Base-by-base conservation (phyloP, 2,113 vertebrate species). In the Orientallactaga bullata region DNA sequence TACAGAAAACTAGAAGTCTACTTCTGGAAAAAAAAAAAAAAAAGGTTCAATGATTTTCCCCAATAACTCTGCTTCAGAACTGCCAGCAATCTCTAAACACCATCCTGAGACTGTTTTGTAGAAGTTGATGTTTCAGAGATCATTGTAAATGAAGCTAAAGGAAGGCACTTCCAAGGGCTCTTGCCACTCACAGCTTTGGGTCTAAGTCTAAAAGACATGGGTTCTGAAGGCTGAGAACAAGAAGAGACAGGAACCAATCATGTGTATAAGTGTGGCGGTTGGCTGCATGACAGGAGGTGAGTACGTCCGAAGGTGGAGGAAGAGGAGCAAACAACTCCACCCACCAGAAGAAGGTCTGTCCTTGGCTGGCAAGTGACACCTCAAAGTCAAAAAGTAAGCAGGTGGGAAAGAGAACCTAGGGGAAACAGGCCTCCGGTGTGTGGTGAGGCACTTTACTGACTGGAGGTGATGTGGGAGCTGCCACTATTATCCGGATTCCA, bases 151-250 rank as follows among this genome's bases (percentile, higher is more conserved):
- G 16, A 58, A 77, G 32, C 66, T 66, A n/a, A 72, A 87, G 51
- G 16, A 58, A 77, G 32, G 84, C 85, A 79, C 42, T 47, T 47
- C 8, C 42, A 47, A 47, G 42, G 42, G 42, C 42, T 47, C 42
- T 47, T 55, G 55, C 55, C 7, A 16, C 55, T 16, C 55, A 6
- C 12, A n/a, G 55, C 55, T 15, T 3, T n/a, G 28, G 82, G n/a
- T 68, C 65, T 96, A 17, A 66, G 80, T 87, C 91, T 51, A 91
- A 91, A 23, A 61, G 58, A 92, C 55, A 82, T 73, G 79, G 71
- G 69, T 37, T 17, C 24, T 63, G 72, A 51, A 18, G 15, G 37
- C 78, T 26, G 81, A 76, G 47, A 66, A 63, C 1, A 77, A 88
- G 63, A 58, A 23, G 18, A 81, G 51, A 66, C 13, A 7, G 55